Evolutionary conservation across 2,113 vertebrate species (phyloP).

Genomic region (Potamarius usumacintae): DNA sequence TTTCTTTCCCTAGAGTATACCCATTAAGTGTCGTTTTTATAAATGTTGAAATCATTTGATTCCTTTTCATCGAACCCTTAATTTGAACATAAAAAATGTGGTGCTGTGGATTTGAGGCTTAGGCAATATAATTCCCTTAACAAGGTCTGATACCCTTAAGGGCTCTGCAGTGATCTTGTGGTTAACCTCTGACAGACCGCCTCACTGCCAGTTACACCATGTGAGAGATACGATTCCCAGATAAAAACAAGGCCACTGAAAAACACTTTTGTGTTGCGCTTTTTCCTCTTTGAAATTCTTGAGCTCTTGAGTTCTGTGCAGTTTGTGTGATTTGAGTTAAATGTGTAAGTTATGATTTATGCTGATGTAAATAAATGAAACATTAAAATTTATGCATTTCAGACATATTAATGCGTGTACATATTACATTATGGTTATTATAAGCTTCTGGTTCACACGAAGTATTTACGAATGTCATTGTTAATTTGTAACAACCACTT

Average conservation of each 20-base stretch:
- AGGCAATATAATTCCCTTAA: background rate
- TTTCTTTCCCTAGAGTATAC: background rate
- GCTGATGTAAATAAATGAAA: background rate
- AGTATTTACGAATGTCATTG: background rate
- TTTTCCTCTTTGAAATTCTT: background rate
- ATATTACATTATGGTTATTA: background rate
- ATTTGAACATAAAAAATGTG: background rate
- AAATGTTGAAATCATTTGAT: background rate
- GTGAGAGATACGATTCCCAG: background rate
- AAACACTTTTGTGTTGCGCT: background rate
- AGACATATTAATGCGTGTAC: background rate
- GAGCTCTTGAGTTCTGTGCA: background rate
- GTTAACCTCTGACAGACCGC: background rate
- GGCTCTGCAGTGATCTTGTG: constrained; percentile 4
- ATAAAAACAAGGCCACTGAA: background rate
- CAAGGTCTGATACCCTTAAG: background rate
- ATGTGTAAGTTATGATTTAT: no score
- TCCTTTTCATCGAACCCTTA: background rate
- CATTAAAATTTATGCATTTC: background rate
- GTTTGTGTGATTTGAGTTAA: background rate
- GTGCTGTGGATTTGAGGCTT: background rate
- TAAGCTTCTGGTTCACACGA: background rate
- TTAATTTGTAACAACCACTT: no score
- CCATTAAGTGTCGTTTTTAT: background rate
- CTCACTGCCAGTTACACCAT: background rate